These are phyloP conservation scores for Styela clava DNA, from an alignment of 23 tunicate species.

Conservation along the genomic window DNA sequence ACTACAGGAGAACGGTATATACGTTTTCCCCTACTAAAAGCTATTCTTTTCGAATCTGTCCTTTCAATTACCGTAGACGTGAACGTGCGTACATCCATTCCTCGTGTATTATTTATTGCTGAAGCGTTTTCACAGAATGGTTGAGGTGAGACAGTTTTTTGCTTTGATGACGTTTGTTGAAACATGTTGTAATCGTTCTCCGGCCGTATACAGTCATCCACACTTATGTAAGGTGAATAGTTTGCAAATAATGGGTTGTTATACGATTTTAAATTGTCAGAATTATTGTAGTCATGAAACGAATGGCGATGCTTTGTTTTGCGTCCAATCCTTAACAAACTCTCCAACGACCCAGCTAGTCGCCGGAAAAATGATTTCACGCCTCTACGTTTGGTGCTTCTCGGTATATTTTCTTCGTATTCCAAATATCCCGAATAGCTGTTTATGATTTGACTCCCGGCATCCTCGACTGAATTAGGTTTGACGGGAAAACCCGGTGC, in stretches of 20 bases:
- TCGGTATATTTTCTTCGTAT: slow-evolving; percentile 7
- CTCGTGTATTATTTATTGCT: background rate
- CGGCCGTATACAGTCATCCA: background rate
- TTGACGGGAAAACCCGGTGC: no score
- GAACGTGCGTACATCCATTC: background rate
- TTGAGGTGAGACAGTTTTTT: no score
- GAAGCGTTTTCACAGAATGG: no score
- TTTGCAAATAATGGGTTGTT: background rate
- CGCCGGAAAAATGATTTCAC: slow-evolving; percentile 15
- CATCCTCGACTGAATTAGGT: background rate
- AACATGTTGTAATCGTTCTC: no score
- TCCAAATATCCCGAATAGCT: background rate
- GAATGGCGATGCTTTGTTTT: background rate
- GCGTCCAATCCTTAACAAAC: slow-evolving; percentile 3
- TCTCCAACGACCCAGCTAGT: slow-evolving; percentile 10
- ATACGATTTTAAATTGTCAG: background rate
- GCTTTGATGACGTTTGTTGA: no score
- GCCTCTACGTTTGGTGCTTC: slow-evolving; percentile 3
- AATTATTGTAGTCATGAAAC: background rate
- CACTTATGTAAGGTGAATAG: background rate
- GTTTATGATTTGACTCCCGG: slow-evolving; percentile 8
- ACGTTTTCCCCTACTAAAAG: slow-evolving; percentile 12
- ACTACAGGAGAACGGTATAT: background rate
- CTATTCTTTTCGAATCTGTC: background rate
- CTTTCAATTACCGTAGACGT: no score